Conservation (phyloP, 2,888 invertebrate species). For the Epinotia demarniana region DNA sequence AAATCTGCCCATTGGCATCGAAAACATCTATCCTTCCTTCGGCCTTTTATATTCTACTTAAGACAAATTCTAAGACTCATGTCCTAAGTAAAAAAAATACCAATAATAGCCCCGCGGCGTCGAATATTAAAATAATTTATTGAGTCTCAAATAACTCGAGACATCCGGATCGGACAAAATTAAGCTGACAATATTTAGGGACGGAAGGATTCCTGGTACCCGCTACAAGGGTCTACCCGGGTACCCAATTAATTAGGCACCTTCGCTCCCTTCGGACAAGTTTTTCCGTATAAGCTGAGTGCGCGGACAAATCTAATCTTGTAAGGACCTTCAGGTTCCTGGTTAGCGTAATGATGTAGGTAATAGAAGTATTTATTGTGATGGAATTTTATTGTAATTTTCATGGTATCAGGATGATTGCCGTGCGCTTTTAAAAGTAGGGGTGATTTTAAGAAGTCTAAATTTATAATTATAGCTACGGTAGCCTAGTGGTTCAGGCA, state of each 20-base stretch:
- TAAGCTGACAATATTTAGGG: slow-evolving; percentile 39
- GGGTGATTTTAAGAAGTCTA: no score
- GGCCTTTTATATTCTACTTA: no score
- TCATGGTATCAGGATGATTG: slow-evolving; percentile 6
- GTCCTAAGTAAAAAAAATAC: background rate
- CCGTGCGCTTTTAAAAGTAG: background rate
- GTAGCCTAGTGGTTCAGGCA: no score
- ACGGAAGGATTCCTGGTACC: slow-evolving; percentile 57
- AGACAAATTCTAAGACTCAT: no score
- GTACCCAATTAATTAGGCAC: slow-evolving; percentile 69
- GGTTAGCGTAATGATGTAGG: slow-evolving; percentile 29
- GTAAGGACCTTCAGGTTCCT: slow-evolving; percentile 39
- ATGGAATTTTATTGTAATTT: slow-evolving; percentile 28
- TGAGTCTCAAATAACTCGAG: slow-evolving; percentile 31
- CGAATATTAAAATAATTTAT: slow-evolving; percentile 19
- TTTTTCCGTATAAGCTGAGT: slow-evolving; percentile 58
- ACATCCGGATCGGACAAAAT: slow-evolving; percentile 20
- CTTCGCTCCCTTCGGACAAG: slow-evolving; percentile 57
- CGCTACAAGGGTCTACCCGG: slow-evolving; percentile 62
- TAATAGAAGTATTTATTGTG: slow-evolving; percentile 31
- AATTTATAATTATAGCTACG: no score
- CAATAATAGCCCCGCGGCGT: slow-evolving; percentile 4
- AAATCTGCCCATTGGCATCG: no score
- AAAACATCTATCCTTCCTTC: no score
- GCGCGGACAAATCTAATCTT: slow-evolving; percentile 63